These are phyloP conservation scores for Bucco capensis DNA, from an alignment of 2,113 vertebrate species.

Conservation along the genomic window DNA sequence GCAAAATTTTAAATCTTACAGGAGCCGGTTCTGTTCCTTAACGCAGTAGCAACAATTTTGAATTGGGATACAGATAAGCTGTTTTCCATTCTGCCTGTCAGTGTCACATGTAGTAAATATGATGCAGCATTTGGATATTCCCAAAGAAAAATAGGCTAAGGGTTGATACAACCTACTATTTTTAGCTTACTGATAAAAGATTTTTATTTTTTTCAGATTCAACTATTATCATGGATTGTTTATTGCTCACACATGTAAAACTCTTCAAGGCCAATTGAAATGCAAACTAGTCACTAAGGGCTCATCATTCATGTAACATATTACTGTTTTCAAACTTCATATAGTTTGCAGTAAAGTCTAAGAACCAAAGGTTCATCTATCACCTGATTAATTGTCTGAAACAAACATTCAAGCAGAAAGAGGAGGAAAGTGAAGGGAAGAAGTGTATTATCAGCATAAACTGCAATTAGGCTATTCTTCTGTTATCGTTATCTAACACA, in stretches of 20 bases:
- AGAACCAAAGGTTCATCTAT: conserved; percentile 64
- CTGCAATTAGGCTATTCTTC: background rate
- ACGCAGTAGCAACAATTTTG: background rate
- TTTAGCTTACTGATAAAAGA: background rate
- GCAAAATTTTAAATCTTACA: background rate
- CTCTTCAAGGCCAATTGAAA: conserved; percentile 56
- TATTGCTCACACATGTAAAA: conserved; percentile 37
- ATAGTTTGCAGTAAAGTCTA: conserved; percentile 58
- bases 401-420: conserved; percentile 40
- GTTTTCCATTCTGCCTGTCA: background rate
- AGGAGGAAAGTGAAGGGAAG: background rate
- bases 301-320: conserved; percentile 47
- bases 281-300: conserved; percentile 53
- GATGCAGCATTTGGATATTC: background rate
- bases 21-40: background rate
- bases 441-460: conserved; percentile 13
- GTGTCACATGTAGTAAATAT: background rate
- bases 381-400: conserved; percentile 68
- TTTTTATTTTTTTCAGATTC: conserved; percentile 30
- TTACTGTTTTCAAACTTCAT: conserved; percentile 51
- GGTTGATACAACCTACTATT: background rate
- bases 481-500: background rate
- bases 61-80: background rate
- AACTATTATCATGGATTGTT: conserved; percentile 3
- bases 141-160: background rate